Base-by-base conservation (phyloP, 2,888 invertebrate species). In the Koerneria pararmatus region DNA sequence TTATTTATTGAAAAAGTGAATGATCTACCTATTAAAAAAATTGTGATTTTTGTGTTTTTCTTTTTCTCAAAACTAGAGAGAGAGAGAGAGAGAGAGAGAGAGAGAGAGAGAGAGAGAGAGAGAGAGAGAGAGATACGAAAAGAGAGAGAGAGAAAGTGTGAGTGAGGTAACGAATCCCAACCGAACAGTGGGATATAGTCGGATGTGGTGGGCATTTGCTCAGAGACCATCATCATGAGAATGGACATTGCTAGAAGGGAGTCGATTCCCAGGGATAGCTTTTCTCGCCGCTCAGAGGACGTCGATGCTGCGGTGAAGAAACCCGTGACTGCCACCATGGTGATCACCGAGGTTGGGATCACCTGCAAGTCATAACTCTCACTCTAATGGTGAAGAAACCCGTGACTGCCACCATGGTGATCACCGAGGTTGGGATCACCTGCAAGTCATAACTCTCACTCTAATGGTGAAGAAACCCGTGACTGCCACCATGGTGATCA, bases 361-460 rank as follows among this genome's bases (percentile, higher is more conserved):
- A 85, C 58, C 57, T 58, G 32, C 32, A 6, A 5, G 1, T 15
- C 19, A 27, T 24, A 15, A n/a, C n/a, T n/a, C n/a, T n/a, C n/a
- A n/a, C n/a, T n/a, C n/a, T n/a, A n/a, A n/a, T n/a, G n/a, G 85
- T 85, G 81, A 85, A 85, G 76, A 85, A 85, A 19, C 85, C 82
- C 15, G 74, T 82, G 62, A 85, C 78, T 4, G 85, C 85, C 41
- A 85, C 79, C 32, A 84, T 73, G 1, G 85, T 85, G 70, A 85
- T 80, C 73, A 84, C 84, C 1, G 85, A 82, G 31, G 85, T 85
- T 1, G 85, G 85, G 58, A 85, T 82, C 34, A 85, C 58, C 57
- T 58, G 32, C 32, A 6, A 5, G 1, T 15, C 19, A 27, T 24
- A n/a, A n/a, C n/a, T n/a, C n/a, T n/a, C n/a, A n/a, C n/a, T n/a